Conservation (phyloP, 1,140 invertebrate genomes). For the Acromyrmex charruanus region DNA sequence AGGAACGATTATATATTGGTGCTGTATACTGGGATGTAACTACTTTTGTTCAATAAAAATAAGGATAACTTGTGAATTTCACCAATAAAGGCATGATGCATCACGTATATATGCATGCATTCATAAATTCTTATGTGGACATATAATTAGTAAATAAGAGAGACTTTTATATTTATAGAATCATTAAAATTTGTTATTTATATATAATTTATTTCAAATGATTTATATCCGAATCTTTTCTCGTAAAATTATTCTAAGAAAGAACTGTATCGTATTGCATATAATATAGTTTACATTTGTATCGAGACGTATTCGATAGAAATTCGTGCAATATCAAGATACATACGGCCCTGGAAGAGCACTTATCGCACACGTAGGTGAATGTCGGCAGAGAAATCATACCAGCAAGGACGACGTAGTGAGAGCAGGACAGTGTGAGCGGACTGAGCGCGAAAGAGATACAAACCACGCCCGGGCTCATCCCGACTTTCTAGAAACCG, state of each 20-base stretch:
- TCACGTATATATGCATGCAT: no score
- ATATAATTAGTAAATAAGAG: not conserved
- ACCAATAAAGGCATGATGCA: not conserved
- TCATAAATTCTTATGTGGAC: not conserved
- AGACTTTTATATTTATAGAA: not conserved
- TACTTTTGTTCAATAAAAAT: not conserved
- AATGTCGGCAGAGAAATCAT: constrained; percentile 83
- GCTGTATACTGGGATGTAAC: not conserved
- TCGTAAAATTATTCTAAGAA: constrained; percentile 2
- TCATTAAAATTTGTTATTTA: not conserved
- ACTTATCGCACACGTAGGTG: constrained; percentile 77
- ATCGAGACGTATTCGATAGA: not conserved
- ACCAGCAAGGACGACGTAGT: constrained; percentile 80
- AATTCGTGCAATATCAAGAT: not conserved
- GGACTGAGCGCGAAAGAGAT: constrained; percentile 46
- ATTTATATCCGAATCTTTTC: not conserved
- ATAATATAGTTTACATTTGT: not conserved
- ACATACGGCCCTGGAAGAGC: constrained; percentile 64
- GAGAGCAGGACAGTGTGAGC: constrained; percentile 58
- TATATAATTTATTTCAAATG: not conserved
- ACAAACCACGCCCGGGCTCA: constrained; percentile 79
- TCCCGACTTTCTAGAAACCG: constrained; percentile 84
- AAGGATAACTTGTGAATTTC: not conserved
- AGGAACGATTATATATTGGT: not conserved
- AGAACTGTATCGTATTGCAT: not conserved